Evolutionary conservation across 1,140 invertebrate species (phyloP), one percentile per base, ranked within the genome.

Genomic region (Hycleus phaleratus): DNA sequence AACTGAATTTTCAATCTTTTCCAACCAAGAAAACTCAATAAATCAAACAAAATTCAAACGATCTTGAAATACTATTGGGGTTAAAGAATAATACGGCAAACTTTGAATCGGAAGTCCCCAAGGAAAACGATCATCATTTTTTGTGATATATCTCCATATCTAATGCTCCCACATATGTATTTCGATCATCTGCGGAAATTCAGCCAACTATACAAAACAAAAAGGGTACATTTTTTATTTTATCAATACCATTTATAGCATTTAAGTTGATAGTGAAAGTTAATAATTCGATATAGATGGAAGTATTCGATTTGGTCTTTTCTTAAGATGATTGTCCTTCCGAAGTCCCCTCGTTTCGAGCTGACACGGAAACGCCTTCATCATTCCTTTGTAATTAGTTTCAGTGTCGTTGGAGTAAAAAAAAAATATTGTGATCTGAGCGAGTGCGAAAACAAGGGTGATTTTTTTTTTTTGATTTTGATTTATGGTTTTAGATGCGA

Each of bases 361-460:
- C 7, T 32, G 32, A 32, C 32, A 7, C 32, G 32, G 55, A 56
- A 56, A 56, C 46, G 55, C 55, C 55, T 56, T 56, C 46, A 56
- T 56, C 55, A 56, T 56, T 45, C 46, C 24, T 26, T 12, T 49
- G 47, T 49, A 56, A 56, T 56, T 56, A 56, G 55, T 56, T 56
- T 56, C 55, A 38, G 55, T 56, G 46, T 42, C 48, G 47, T 38
- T 44, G 43, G 32, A 39, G 45, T 56, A 56, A 56, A 56, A 56
- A 56, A 48, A 46, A 39, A 48, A 43, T 47, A 18, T 18, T 18
- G 46, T 56, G 43, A 42, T 45, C 24, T 26, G 55, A 56, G 46
- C 39, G 46, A 44, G 46, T 49, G 47, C 10, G 9, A 11, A 39
- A 54, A 18, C 26, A 43, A 38, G 55, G 55, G 55, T 56, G 55